These are phyloP conservation scores for Dascyllus trimaculatus DNA, from an alignment of 2,113 vertebrate species.

Conservation along the genomic window DNA sequence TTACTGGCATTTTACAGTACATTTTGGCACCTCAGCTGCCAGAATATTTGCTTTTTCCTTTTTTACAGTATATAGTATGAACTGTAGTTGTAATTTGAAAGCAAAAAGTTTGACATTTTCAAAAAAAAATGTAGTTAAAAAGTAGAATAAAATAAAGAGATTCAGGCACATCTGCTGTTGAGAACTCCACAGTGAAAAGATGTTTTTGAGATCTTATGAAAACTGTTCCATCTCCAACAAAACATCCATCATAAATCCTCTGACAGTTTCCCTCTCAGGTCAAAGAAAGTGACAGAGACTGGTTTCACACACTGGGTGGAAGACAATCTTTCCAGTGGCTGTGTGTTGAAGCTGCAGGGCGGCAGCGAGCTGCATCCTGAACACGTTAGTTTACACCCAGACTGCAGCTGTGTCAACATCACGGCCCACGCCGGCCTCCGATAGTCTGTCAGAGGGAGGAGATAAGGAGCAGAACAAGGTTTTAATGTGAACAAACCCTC, in stretches of 20 bases:
- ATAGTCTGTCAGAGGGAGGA: conserved; percentile 34
- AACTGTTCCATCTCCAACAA: neutral
- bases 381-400: conserved; percentile 55
- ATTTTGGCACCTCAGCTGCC: too few relatives aligned
- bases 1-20: too few relatives aligned
- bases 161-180: neutral
- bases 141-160: neutral
- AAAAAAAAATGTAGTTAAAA: too few relatives aligned
- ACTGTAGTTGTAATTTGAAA: too few relatives aligned
- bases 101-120: too few relatives aligned
- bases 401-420: conserved; percentile 79
- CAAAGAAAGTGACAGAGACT: conserved; percentile 24
- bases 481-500: conserved; percentile 9
- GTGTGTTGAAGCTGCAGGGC: conserved; percentile 33
- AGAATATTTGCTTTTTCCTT: too few relatives aligned
- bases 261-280: conserved; percentile 34
- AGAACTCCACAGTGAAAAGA: neutral
- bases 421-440: conserved; percentile 18
- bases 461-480: conserved; percentile 16
- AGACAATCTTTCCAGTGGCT: conserved; percentile 49
- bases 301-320: conserved; percentile 32
- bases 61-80: too few relatives aligned
- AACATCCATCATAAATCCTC: neutral
- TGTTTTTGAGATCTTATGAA: conserved; percentile 14
- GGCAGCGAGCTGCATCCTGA: conserved; percentile 57